Conservation (phyloP, 2,888 invertebrate genomes). For the Merodon equestris region DNA sequence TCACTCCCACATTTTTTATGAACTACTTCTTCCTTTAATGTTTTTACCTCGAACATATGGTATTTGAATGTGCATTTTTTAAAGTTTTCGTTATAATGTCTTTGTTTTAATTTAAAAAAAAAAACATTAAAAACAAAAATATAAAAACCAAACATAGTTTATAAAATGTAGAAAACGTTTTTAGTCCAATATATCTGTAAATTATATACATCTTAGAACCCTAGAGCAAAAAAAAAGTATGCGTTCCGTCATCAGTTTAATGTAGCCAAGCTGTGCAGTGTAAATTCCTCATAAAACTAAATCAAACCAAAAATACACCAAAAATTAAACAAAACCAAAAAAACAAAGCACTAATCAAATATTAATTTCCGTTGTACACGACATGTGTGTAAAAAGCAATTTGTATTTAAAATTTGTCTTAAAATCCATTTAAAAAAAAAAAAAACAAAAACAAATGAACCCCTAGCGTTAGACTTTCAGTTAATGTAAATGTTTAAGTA, state of each 20-base stretch:
- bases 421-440: background rate
- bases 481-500: no score
- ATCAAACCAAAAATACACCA: constrained; percentile 24
- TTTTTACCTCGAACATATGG: no score
- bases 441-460: background rate
- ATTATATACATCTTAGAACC: constrained; percentile 1
- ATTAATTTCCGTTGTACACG: no score
- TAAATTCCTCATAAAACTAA: constrained; percentile 26
- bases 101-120: no score
- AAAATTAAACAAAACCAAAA: constrained; percentile 25
- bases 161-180: constrained; percentile 4
- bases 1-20: no score
- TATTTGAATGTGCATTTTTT: no score
- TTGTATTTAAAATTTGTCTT: no score
- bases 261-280: constrained; percentile 55
- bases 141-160: background rate
- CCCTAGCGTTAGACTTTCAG: constrained; percentile 24
- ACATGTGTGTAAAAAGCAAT: background rate
- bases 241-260: constrained; percentile 63
- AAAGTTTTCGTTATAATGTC: no score
- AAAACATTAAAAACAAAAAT: no score
- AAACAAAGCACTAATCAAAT: constrained; percentile 11
- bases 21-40: no score
- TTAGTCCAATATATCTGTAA: constrained; percentile 1
- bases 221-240: constrained; percentile 5